Evolutionary conservation across 2,888 invertebrate genomes (phyloP), one percentile per base, ranked within the genome.

Genomic region (Strigamia maritima): DNA sequence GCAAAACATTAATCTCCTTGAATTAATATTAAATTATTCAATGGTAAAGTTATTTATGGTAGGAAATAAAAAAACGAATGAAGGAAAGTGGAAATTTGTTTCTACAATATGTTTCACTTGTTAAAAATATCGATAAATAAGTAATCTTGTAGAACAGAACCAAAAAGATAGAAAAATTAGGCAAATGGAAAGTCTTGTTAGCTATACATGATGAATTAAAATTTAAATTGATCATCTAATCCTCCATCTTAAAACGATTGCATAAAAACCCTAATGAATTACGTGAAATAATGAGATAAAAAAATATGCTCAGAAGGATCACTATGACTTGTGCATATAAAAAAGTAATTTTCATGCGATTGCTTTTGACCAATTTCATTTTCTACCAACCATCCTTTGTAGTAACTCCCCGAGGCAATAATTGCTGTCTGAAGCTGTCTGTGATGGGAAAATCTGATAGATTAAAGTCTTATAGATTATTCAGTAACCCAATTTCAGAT

Each of bases 11-110:
- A 70, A 70, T 70, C 70, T 70, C 70, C 70, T 70, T 70, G n/a
- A 70, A 70, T 70, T 70, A 70, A 70, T 70, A 70, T 70, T 70
- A 70, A 70, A 70, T 70, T 70, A 70, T 70, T 70, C 70, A 70
- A 70, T 24, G 28, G 70, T 70, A 16, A 70, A 70, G 70, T 70
- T 70, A 70, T 70, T 70, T 70, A 70, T 70, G 70, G 70, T 28
- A 16, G 26, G n/a, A 28, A 26, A 70, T 16, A 70, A 70, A 70
- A 1, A 70, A 26, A 28, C 1, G 28, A 16, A n/a, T 4, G 24
- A 26, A 28, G 28, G 24, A 26, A 28, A 70, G 14, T 26, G n/a
- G 54, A 8, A 12, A 26, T 65, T 65, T 65, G 22, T 65, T 65
- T 65, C 19, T 22, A 14, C 70, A 70, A 28, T 26, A 70, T 70